Conservation (phyloP, 2,888 invertebrate species). For the Rhaphigaster nebulosa region DNA sequence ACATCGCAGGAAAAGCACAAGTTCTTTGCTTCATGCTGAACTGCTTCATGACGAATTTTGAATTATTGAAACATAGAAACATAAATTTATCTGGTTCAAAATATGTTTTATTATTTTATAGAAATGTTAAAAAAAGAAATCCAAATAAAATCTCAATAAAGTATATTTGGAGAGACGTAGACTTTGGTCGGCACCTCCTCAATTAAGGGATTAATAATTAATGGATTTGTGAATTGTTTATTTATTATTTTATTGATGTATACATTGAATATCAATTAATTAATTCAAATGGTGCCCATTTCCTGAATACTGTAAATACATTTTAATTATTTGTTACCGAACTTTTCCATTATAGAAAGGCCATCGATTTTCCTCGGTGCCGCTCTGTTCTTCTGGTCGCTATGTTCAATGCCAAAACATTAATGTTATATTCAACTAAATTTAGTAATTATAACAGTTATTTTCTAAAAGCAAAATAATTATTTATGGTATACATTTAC, state of each 20-base stretch:
- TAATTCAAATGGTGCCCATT: background rate
- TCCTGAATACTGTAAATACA: background rate
- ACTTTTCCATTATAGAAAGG: conserved; percentile 19
- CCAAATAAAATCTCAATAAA: background rate
- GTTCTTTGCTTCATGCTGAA: no score
- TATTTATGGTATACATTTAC: no score
- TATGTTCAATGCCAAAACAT: background rate
- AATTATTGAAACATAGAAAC: no score
- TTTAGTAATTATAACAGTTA: no score
- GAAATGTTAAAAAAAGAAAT: no score
- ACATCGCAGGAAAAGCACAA: no score
- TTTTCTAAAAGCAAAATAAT: no score
- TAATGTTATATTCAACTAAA: background rate
- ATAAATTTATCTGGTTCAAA: no score
- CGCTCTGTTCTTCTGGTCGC: background rate
- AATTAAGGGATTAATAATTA: background rate
- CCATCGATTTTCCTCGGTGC: background rate
- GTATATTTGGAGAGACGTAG: background rate
- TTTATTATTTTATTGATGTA: background rate
- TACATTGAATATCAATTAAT: background rate
- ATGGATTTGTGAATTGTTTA: background rate
- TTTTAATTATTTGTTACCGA: conserved; percentile 12
- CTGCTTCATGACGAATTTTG: no score
- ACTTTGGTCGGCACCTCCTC: background rate
- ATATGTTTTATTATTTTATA: no score